Percentiles rank a stretch among this genome's conserved stretches.
These are phyloP conservation scores for Trichomycterus rosablanca DNA, from an alignment of 2,113 vertebrate species.

Conservation along the genomic window DNA sequence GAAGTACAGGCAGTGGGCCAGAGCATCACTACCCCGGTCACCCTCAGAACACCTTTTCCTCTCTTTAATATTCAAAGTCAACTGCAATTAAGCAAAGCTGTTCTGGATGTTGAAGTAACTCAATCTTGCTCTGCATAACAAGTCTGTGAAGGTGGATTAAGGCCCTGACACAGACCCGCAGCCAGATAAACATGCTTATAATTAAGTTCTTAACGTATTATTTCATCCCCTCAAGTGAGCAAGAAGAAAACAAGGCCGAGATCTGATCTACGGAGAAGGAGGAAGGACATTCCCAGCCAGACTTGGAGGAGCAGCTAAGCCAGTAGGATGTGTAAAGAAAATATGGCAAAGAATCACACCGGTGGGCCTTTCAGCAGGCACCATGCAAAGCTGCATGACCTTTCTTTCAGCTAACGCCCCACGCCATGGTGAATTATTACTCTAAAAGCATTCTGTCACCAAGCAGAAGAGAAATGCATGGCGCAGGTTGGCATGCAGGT, in stretches of 20 bases:
- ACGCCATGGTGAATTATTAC: conserved; percentile 35
- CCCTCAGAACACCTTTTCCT: conserved; percentile 62
- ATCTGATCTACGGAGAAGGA: conserved; percentile 61
- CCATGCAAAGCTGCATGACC: conserved; percentile 38
- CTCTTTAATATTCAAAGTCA: conserved; percentile 67
- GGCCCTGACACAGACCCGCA: conserved; percentile 42
- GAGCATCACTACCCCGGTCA: conserved; percentile 35
- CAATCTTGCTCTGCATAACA: conserved; percentile 51
- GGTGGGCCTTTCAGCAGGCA: conserved; percentile 42
- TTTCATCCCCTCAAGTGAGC: conserved; percentile 80
- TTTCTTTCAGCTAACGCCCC: conserved; percentile 45
- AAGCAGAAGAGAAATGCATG: conserved; percentile 37
- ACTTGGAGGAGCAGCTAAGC: conserved; percentile 65
- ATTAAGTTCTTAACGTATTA: conserved; percentile 77
- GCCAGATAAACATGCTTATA: conserved; percentile 65
- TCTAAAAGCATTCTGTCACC: conserved; percentile 43
- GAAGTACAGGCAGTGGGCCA: conserved; percentile 18
- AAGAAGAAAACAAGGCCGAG: conserved; percentile 69
- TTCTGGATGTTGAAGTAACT: conserved; percentile 68
- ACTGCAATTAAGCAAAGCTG: conserved; percentile 78
- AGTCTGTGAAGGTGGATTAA: neutral
- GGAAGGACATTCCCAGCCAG: conserved; percentile 51
- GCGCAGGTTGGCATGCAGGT: conserved; percentile 35
- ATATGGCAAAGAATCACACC: conserved; percentile 18
- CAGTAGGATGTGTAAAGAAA: conserved; percentile 46